Conservation (phyloP, 2,113 vertebrate species). For the Narcine bancroftii region DNA sequence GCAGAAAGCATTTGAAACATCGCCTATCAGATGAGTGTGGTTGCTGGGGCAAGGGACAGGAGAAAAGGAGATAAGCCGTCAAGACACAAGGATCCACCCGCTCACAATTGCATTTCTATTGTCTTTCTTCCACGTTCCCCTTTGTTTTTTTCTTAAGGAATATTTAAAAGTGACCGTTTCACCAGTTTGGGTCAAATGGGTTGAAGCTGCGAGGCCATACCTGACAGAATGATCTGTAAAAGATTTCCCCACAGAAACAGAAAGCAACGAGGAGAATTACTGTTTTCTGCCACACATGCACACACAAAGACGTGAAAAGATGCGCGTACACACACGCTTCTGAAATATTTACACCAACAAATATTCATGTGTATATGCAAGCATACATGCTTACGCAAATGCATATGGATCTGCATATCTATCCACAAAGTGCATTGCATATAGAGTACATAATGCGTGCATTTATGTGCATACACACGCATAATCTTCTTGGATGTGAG, state of each 20-base stretch:
- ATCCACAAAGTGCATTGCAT: neutral
- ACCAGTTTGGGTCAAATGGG: neutral
- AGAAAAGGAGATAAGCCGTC: neutral
- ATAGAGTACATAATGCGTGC: too few species aligned
- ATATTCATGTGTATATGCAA: neutral
- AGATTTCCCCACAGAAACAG: neutral
- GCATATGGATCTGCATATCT: neutral
- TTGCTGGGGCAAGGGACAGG: neutral
- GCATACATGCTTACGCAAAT: neutral
- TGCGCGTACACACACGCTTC: neutral
- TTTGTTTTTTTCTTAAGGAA: too few species aligned
- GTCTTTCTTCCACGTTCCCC: neutral
- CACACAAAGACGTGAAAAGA: slow-evolving; percentile 41
- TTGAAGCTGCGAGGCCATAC: neutral
- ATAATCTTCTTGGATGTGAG: neutral
- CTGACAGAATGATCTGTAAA: neutral
- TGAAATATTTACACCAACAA: neutral
- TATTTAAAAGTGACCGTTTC: neutral
- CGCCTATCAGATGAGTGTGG: slow-evolving; percentile 14
- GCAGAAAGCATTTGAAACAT: neutral
- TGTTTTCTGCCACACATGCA: neutral
- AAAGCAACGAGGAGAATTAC: neutral
- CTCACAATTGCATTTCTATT: neutral
- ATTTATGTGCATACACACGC: neutral
- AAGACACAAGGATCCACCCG: neutral